These are phyloP conservation scores for Coluber constrictor DNA, from an alignment of 2,797 vertebrate genomes.

Conservation along the genomic window DNA sequence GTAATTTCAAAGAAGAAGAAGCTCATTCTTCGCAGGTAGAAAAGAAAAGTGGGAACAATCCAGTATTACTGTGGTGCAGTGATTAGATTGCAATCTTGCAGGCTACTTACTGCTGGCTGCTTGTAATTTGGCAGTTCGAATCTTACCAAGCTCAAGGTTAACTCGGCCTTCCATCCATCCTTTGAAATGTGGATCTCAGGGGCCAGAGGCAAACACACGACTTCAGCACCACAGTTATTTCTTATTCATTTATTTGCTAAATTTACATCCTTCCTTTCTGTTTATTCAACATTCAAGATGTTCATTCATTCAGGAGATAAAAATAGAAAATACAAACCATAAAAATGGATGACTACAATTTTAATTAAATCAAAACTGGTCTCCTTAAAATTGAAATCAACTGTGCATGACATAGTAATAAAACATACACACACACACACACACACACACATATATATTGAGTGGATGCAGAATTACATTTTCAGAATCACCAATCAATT, in stretches of 20 bases:
- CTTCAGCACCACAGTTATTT: neutral
- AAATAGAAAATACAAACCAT: neutral
- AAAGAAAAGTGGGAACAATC: neutral
- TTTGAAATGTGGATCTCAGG: neutral
- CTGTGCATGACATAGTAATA: neutral
- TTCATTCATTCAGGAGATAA: neutral
- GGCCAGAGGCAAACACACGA: neutral
- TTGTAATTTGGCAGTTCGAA: too few species aligned
- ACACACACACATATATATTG: neutral
- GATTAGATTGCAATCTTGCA: too few species aligned
- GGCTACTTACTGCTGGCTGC: too few species aligned
- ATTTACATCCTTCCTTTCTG: neutral
- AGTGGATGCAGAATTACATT: neutral
- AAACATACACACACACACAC: neutral
- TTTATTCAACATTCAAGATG: neutral
- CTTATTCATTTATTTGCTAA: neutral
- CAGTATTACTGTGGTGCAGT: neutral
- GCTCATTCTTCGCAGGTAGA: neutral
- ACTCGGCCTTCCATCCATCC: too few species aligned
- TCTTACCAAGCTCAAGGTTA: too few species aligned
- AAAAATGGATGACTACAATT: neutral
- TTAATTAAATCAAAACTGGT: neutral
- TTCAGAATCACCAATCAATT: neutral
- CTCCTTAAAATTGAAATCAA: neutral
- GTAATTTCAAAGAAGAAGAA: neutral